A percentile compares a stretch with the other conserved stretches of the same genome.
Evolutionary conservation across 53 echinoderm and acorn worm species (phyloP).

Genomic region (Paelopatides confundens): DNA sequence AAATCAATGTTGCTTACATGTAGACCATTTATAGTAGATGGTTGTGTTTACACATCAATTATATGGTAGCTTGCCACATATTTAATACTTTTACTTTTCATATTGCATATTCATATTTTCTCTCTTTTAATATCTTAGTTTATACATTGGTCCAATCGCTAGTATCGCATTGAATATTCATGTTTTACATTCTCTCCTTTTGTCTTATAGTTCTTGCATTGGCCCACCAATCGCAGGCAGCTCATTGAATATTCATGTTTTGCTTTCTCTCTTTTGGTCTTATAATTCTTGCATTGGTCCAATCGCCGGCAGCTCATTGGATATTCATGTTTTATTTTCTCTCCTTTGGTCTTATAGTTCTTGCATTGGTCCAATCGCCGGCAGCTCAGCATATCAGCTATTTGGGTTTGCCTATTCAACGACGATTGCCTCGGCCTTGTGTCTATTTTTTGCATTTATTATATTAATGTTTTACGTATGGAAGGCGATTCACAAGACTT

Average conservation of each 20-base stretch:
- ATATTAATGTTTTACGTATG: not conserved
- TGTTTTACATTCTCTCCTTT: not conserved
- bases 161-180: not conserved
- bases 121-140: too few relatives aligned
- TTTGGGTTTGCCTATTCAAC: conserved; percentile 1
- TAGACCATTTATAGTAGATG: too few relatives aligned
- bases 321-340: not conserved
- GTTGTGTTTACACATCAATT: too few relatives aligned
- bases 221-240: not conserved
- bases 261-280: not conserved
- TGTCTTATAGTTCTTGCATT: not conserved
- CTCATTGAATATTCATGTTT: not conserved
- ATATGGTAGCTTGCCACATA: too few relatives aligned
- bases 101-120: too few relatives aligned
- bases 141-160: not conserved
- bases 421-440: not conserved
- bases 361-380: conserved; percentile 4
- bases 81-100: too few relatives aligned
- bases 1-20: too few relatives aligned
- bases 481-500: not conserved
- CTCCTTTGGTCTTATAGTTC: not conserved
- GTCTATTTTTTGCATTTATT: not conserved
- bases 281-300: not conserved
- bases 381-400: conserved; percentile 1
- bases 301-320: too few relatives aligned